Evolutionary conservation across 92 coral and sea anemone genomes (phyloP), one percentile per base, ranked within the genome.

Genomic region (Phenganax subtilis): DNA sequence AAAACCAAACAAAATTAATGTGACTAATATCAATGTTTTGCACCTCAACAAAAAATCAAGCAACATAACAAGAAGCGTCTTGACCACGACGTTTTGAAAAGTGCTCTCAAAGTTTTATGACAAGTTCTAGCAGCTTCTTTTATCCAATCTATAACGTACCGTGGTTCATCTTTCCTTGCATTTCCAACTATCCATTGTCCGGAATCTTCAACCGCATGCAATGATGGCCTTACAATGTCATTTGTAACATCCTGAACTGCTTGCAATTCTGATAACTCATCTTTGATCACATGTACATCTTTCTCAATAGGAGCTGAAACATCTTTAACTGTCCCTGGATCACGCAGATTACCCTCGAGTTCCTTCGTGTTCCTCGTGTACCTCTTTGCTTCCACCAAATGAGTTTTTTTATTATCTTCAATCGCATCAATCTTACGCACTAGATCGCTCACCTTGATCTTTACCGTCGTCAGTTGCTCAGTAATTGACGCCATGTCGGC

Each of bases 371-470:
- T 88, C 0, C 83, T 94, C 67, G 92, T 87, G 82, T 94, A 93
- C 61, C 85, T 87, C 75, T 90, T 77, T 2, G 83, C 84, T 52
- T 85, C 81, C 6, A 84, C 74, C 77, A 92, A 77, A 87, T 94
- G 98, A 9, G 89, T 96, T 62, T 87, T 89, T 75, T 92, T 92
- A 87, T 94, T 97, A 57, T 92, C 97, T 78, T 90, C 93, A 63
- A 89, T 92, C 37, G 88, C 90, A 15, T 85, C 82, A 74, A 94
- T 87, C 74, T 81, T 90, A 56, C 88, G 90, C 78, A 90, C 88
- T 62, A 94, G 84, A 10, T 87, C 90, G 57, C 89, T 89, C 57
- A 94, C 97, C 60, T 97, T 87, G 53, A 80, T 90, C 79, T 87
- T 88, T 75, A 94, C 93, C 52, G 97, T 97, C 80, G 89, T 89